Base-by-base conservation (phyloP, 2,797 vertebrate genomes). In the Poeciliopsis paucimaculata region DNA sequence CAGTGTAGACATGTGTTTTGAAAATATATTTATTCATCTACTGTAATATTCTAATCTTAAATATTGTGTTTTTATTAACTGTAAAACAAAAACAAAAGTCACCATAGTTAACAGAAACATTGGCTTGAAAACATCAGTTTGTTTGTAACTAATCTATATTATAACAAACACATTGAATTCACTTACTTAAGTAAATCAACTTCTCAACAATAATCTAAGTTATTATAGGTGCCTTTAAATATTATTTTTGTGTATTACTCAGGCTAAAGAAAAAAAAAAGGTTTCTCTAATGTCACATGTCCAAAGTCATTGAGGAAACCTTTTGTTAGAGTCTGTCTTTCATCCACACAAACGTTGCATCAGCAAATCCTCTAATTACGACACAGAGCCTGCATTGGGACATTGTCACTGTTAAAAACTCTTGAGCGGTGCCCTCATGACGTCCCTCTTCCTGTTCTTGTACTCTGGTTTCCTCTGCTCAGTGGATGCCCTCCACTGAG, bases 401-500 rank as follows among this genome's bases (percentile, higher is more conserved):
- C 68, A 66, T 64, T 64, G 73, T 70, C n/a, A 73, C 76, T 20
- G 31, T 64, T 8, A 77, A 13, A 72, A 10, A 28, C 70, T 68
- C 16, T 47, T 10, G 31, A 76, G 45, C 43, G 28, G 2, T 7
- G 46, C 39, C 34, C 4, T n/a, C 70, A 74, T 77, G 70, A 81
- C 39, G 10, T 80, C 71, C 62, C 79, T 34, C 55, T 80, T 84
- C 77, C 81, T 87, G 80, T 20, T 70, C 46, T 76, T 47, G 45
- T 53, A 51, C 72, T 46, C 45, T 79, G 28, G 71, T 84, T 91
- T 93, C 83, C 87, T 43, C 51, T 57, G 23, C 6, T 28, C 62
- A 77, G 23, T 84, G 85, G 39, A 87, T 77, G 82, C 81, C 51
- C 77, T 84, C 79, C 47, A 80, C 73, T 82, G 84, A 88, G 82